Conservation (phyloP, 30 jellyfish, hydroid and myxozoan genomes). For the Cassiopea andromeda region DNA sequence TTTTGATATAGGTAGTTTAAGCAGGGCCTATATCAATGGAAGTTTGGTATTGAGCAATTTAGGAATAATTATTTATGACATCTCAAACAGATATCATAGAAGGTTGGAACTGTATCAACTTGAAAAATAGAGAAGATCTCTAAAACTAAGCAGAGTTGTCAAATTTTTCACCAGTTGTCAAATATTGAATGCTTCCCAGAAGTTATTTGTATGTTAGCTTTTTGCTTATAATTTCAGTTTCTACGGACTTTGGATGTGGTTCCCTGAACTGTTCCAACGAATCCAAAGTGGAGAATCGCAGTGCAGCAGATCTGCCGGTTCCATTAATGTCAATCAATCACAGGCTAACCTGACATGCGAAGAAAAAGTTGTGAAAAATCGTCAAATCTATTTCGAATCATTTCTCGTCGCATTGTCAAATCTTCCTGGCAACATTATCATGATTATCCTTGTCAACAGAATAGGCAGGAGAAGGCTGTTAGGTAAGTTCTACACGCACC, state of each 20-base stretch:
- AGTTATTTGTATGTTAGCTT: no score
- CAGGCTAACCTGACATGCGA: constrained; percentile 78
- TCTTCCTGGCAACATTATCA: constrained; percentile 94
- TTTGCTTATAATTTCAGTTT: no score
- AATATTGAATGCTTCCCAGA: no score
- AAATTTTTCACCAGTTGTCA: no score
- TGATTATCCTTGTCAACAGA: constrained; percentile 69
- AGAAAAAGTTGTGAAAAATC: constrained; percentile 71
- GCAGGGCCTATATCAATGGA: no score
- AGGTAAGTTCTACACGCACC: constrained; percentile 28
- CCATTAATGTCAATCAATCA: constrained; percentile 28
- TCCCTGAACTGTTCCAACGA: constrained; percentile 90
- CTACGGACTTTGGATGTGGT: constrained; percentile 99
- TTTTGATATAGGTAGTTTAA: no score
- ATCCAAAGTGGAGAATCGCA: constrained; percentile 86
- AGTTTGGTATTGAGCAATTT: no score
- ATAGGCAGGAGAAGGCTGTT: constrained; percentile 86
- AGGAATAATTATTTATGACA: no score
- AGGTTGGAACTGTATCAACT: no score
- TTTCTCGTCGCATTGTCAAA: constrained; percentile 93
- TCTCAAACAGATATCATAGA: no score
- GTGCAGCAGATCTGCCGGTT: constrained; percentile 83
- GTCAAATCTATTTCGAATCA: constrained; percentile 77
- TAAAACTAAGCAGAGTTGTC: no score
- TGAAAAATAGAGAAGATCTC: no score